These are phyloP conservation scores for Carassius auratus DNA, from an alignment of 2,113 vertebrate species.

Conservation along the genomic window DNA sequence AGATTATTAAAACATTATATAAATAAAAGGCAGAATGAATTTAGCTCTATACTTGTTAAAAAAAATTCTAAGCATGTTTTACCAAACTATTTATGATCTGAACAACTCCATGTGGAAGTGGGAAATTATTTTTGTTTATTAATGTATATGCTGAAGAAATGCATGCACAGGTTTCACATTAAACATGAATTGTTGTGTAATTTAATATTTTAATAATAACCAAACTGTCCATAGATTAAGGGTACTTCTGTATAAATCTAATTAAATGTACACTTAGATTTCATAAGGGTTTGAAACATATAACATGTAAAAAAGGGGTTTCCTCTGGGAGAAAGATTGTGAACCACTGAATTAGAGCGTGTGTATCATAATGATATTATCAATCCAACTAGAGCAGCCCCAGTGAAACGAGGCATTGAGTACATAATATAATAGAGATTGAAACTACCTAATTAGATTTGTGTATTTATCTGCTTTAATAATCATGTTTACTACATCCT, in stretches of 20 bases:
- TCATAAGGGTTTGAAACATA: slow-evolving; percentile 3
- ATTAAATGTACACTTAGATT: background rate
- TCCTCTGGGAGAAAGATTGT: slow-evolving; percentile 4
- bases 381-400: slow-evolving; percentile 46
- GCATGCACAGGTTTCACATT: background rate
- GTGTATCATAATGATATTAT: background rate
- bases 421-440: slow-evolving; percentile 44
- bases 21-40: background rate
- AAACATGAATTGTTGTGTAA: background rate
- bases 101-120: background rate
- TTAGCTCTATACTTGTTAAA: background rate
- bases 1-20: background rate
- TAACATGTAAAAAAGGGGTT: background rate
- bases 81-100: background rate
- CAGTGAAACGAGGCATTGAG: slow-evolving; percentile 25
- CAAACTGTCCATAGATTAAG: background rate
- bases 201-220: too few relatives aligned
- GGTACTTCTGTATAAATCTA: slow-evolving; percentile 8
- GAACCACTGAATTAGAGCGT: slow-evolving; percentile 10
- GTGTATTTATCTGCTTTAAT: slow-evolving; percentile 46
- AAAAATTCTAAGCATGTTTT: background rate
- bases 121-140: background rate
- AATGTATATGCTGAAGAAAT: background rate
- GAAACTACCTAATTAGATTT: slow-evolving; percentile 48
- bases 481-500: slow-evolving; percentile 34